Evolutionary conservation across 2,113 vertebrate genomes (phyloP), one percentile per base, ranked within the genome.

Genomic region (Motacilla alba): DNA sequence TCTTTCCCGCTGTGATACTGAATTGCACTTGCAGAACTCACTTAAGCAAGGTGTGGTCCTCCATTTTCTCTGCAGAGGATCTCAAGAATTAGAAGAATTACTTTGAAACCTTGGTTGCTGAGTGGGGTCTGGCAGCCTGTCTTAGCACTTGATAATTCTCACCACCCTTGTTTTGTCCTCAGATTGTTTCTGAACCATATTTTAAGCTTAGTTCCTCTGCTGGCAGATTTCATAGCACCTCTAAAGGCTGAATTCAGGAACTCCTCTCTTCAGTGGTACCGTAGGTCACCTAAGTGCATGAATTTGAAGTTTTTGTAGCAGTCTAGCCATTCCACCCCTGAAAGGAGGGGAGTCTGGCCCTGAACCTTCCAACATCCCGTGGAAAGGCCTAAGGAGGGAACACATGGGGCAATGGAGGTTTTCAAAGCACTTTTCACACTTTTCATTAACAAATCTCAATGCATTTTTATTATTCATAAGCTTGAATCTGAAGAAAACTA

Each of bases 221-320:
- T 56, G 30, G 22, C 9, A 56, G 15, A 28, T 66, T 62, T 64
- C 56, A 47, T 55, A 12, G 27, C 11, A 43, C 6, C 9, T n/a
- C 21, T 55, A 43, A 72, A 47, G 13, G 4, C 4, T 10, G 47
- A 49, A 90, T 43, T 60, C 35, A 41, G 53, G 53, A 80, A 1
- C 6, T 81, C 1, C 11, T 80, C 14, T 72, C 21, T 64, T 11
- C 37, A 39, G 11, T 33, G 27, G 64, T 5, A 8, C 3, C 0
- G 0, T n/a, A 41, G 22, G 24, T 78, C 19, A 75, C 21, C 4
- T 21, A 59, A 58, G 4, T 24, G 7, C 11, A 20, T n/a, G 16
- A 39, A 6, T 68, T 68, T 47, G n/a, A 67, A 3, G 0, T 28
- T 81, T 69, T 8, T 72, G 33, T 43, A 43, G 4, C 39, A 67